These are phyloP conservation scores for Yponomeuta sedellus DNA, from an alignment of 2,888 invertebrate genomes.

Conservation along the genomic window DNA sequence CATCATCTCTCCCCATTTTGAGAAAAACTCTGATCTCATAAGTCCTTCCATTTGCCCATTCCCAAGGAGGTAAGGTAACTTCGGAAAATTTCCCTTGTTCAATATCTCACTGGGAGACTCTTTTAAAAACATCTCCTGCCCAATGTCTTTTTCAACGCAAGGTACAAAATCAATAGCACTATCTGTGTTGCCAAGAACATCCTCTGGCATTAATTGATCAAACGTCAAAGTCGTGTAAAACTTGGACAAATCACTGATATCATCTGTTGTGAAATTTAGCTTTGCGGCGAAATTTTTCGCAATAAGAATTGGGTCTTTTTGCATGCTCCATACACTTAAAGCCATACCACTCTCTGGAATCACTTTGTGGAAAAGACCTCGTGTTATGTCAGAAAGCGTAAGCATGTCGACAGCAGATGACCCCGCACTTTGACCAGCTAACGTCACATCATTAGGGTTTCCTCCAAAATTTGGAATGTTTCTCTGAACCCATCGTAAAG, in stretches of 20 bases:
- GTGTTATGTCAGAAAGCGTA: constrained; percentile 14
- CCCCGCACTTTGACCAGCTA: constrained; percentile 20
- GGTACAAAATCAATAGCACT: constrained; percentile 6
- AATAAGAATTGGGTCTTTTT: constrained; percentile 12
- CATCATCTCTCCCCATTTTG: constrained; percentile 20
- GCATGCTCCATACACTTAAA: constrained; percentile 6
- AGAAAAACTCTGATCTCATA: constrained; percentile 14
- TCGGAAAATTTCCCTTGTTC: constrained; percentile 14
- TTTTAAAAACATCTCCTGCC: constrained; percentile 4
- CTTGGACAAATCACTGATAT: background rate
- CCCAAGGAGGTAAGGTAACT: constrained; percentile 19
- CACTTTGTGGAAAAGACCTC: constrained; percentile 18
- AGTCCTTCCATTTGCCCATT: constrained; percentile 20
- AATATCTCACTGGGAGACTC: constrained; percentile 12
- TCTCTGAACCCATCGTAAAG: constrained; percentile 18
- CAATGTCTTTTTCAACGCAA: constrained; percentile 5
- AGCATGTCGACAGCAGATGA: constrained; percentile 17
- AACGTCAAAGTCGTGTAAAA: constrained; percentile 4
- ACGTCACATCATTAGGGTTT: constrained; percentile 20
- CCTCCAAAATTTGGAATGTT: constrained; percentile 20
- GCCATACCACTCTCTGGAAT: constrained; percentile 18
- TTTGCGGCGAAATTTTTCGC: background rate
- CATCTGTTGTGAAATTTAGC: background rate
- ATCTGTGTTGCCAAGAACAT: background rate
- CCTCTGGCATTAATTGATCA: background rate